Evolutionary conservation across 2,113 vertebrate species (phyloP).

Genomic region (Ochotona curzoniae): DNA sequence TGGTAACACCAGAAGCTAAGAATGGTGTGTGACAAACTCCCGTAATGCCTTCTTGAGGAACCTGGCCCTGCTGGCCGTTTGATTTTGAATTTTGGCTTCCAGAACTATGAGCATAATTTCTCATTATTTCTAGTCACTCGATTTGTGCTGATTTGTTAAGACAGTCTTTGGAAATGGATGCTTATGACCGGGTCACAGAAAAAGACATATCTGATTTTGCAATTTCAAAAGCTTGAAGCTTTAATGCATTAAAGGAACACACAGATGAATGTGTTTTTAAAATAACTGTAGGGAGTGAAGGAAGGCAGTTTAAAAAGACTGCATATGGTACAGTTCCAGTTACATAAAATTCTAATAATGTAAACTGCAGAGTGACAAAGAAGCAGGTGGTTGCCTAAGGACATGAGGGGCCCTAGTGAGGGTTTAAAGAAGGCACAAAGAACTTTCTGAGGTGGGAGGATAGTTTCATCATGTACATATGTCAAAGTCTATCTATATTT

Average conservation of each 20-base stretch:
- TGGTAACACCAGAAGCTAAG: neutral
- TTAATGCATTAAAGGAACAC: neutral
- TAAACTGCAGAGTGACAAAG: neutral
- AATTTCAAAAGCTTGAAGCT: neutral
- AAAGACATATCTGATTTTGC: neutral
- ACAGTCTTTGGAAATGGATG: neutral
- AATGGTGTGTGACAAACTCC: neutral
- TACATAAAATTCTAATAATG: neutral
- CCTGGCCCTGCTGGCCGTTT: neutral
- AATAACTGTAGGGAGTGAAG: slow-evolving; percentile 14
- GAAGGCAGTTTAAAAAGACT: neutral
- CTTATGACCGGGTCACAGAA: neutral
- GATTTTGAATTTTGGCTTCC: neutral
- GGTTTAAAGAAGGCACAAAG: neutral
- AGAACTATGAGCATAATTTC: neutral
- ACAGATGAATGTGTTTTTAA: neutral
- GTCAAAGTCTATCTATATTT: neutral
- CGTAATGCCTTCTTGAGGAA: neutral
- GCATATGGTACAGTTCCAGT: neutral
- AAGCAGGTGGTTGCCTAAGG: neutral
- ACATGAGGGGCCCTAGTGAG: fast-evolving
- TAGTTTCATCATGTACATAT: neutral
- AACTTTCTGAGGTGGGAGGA: neutral
- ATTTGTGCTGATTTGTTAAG: neutral
- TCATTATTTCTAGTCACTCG: neutral